Evolutionary conservation across 2,888 invertebrate genomes (phyloP).

Genomic region (Apodemia zela): DNA sequence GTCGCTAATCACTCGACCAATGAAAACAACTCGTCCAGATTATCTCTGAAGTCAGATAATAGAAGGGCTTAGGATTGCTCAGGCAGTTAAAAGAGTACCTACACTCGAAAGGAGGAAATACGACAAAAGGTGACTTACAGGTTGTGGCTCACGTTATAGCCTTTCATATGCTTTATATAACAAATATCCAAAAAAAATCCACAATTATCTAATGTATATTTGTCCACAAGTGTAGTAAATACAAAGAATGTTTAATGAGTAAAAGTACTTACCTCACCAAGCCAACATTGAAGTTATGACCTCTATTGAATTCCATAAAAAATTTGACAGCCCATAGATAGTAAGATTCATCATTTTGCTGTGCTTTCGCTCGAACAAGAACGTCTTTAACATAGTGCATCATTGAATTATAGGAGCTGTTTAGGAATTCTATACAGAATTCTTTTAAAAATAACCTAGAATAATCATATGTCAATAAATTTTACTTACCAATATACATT

Average conservation of each 20-base stretch:
- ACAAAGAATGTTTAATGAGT: slow-evolving; percentile 25
- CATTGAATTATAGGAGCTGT: slow-evolving; percentile 94
- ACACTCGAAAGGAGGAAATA: too few species aligned
- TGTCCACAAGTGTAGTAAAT: neutral
- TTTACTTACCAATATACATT: neutral
- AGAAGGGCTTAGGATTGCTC: neutral
- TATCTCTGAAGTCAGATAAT: too few species aligned
- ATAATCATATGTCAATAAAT: neutral
- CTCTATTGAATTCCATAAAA: slow-evolving; percentile 98
- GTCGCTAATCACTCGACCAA: too few species aligned
- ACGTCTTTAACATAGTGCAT: slow-evolving; percentile 93
- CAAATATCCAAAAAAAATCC: too few species aligned
- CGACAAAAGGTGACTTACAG: too few species aligned
- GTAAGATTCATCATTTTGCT: slow-evolving; percentile 94
- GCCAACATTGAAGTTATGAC: slow-evolving; percentile 92
- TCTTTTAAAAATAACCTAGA: slow-evolving; percentile 92
- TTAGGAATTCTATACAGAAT: slow-evolving; percentile 95
- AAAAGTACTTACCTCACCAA: slow-evolving; percentile 86
- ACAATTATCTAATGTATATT: too few species aligned
- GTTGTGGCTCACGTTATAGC: too few species aligned
- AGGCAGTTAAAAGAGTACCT: neutral
- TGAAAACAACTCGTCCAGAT: too few species aligned
- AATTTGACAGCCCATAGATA: slow-evolving; percentile 96
- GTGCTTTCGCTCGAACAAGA: slow-evolving; percentile 83
- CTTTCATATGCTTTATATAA: too few species aligned